Percentiles rank a stretch among this genome's conserved stretches.
phyloP scores from a whole-genome alignment of 1,140 invertebrate genomes.

The Drosophila truncata region DNA sequence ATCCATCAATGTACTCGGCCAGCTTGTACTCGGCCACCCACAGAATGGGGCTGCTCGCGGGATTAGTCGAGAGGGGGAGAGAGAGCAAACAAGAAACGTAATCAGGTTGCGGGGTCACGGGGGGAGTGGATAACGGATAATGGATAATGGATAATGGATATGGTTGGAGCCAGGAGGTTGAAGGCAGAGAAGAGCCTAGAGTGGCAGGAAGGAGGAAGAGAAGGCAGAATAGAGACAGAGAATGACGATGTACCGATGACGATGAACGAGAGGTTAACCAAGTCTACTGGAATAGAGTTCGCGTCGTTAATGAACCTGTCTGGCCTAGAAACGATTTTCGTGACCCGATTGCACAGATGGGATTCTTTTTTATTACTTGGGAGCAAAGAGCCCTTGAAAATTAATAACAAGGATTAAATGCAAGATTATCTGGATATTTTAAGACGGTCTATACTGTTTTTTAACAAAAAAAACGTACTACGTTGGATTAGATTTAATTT shows the following conservation, averaged over 20 bases:
- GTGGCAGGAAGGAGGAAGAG: slow-evolving; percentile 12
- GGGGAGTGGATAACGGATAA: slow-evolving; percentile 43
- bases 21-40: slow-evolving; percentile 90
- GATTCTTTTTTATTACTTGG: not conserved
- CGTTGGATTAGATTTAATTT: not conserved
- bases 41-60: slow-evolving; percentile 90
- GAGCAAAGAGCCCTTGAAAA: not conserved
- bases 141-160: slow-evolving; percentile 38
- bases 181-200: slow-evolving; percentile 17
- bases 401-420: not conserved
- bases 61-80: slow-evolving; percentile 29
- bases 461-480: not conserved
- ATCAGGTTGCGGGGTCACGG: slow-evolving; percentile 53
- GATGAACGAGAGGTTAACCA: slow-evolving; percentile 14
- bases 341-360: slow-evolving; percentile 6
- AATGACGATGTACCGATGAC: slow-evolving; percentile 12
- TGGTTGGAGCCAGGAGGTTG: slow-evolving; percentile 10
- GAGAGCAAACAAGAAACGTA: slow-evolving; percentile 67
- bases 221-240: slow-evolving; percentile 6
- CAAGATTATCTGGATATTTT: not conserved
- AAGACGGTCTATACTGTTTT: not conserved
- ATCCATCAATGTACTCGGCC: slow-evolving; percentile 90
- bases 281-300: slow-evolving; percentile 5
- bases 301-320: slow-evolving; percentile 6
- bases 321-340: not conserved